These are phyloP conservation scores for Lophius piscatorius DNA, from an alignment of 2,113 vertebrate species.

Conservation along the genomic window DNA sequence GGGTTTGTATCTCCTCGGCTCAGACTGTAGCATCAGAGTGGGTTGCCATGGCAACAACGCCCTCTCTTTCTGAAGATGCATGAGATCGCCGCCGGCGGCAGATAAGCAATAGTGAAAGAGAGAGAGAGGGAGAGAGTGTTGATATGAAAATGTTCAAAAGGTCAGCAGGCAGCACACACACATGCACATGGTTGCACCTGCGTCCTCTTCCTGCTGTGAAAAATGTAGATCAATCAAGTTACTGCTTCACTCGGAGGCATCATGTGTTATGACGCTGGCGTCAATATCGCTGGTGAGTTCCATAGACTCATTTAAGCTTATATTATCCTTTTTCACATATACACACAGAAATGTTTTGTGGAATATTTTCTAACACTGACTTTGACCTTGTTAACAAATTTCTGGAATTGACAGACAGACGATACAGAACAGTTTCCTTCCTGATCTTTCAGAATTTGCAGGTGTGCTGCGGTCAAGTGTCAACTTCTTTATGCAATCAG, in stretches of 20 bases:
- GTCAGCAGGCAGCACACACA: neutral
- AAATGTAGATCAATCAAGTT: neutral
- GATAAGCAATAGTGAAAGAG: conserved; percentile 30
- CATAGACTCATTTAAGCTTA: no score
- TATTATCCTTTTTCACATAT: neutral
- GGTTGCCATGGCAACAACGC: conserved; percentile 56
- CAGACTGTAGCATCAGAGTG: conserved; percentile 29
- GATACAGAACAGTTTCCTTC: no score
- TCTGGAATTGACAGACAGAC: no score
- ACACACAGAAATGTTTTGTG: neutral
- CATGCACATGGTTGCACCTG: neutral
- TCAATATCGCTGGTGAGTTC: no score
- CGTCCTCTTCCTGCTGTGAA: conserved; percentile 3
- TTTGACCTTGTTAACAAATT: neutral
- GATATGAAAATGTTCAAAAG: neutral
- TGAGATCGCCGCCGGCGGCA: conserved; percentile 29
- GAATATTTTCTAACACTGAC: no score
- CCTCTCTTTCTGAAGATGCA: conserved; percentile 52
- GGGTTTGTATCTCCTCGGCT: conserved; percentile 42
- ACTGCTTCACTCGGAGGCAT: neutral
- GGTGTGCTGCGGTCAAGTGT: no score
- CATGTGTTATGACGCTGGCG: no score
- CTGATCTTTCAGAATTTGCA: no score
- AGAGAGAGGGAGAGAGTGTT: neutral
- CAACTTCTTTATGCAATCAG: no score